These are phyloP conservation scores for Anthophora plumipes DNA, from an alignment of 2,888 invertebrate species.

Conservation along the genomic window DNA sequence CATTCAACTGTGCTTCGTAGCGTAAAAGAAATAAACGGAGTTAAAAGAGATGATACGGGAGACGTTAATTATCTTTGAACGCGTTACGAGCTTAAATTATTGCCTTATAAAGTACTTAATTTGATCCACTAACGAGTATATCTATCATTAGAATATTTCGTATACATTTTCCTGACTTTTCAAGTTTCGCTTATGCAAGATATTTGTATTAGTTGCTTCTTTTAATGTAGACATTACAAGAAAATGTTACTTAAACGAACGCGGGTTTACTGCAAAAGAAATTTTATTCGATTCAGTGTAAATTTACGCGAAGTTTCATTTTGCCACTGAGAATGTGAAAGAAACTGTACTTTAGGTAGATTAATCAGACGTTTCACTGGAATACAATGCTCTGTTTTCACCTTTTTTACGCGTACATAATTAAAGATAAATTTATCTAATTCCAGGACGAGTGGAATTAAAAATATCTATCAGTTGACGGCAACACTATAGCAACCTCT, in stretches of 20 bases:
- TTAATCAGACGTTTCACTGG: too few species aligned
- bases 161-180: not conserved
- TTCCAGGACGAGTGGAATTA: too few species aligned
- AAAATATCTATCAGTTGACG: too few species aligned
- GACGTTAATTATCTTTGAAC: slow-evolving; percentile 1
- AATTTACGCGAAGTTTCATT: not conserved
- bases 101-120: not conserved
- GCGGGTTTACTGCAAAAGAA: too few species aligned
- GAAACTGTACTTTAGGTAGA: too few species aligned
- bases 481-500: too few species aligned
- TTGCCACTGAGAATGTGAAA: not conserved
- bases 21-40: not conserved
- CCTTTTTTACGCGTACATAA: too few species aligned
- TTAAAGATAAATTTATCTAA: too few species aligned
- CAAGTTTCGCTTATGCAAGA: not conserved
- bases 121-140: too few species aligned
- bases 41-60: not conserved
- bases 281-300: not conserved
- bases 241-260: too few species aligned
- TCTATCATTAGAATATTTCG: not conserved
- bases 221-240: too few species aligned
- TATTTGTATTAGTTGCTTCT: not conserved
- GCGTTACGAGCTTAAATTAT: not conserved
- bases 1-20: not conserved
- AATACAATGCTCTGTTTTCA: too few species aligned